Base-by-base conservation (phyloP, 2,888 invertebrate genomes). In the Colostygia pectinataria region DNA sequence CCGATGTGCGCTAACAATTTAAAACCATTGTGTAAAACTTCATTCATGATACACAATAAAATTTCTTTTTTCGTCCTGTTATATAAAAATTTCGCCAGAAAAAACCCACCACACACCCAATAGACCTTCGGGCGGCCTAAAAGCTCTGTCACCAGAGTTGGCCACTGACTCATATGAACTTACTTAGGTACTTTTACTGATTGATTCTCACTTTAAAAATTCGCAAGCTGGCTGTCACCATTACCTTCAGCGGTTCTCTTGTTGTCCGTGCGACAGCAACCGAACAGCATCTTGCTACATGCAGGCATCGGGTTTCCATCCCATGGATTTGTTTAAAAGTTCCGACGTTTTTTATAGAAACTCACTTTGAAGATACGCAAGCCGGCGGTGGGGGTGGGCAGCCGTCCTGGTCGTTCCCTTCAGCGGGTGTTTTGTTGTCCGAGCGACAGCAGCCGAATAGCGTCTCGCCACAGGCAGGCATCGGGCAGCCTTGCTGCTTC, bases 401-500 rank as follows among this genome's bases (percentile, higher is more conserved):
- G 8, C 97, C 98, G 73, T 96, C 95, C 57, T 93, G 91, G 59
- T 96, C 93, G 63, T 96, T 95, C 36, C 98, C 97, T 72, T 94
- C 92, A 0, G 98, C 95, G 5, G 93, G 86, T 0, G 95, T 95
- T 59, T 91, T 91, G 33, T 94, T 94, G 77, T 97, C 97, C 6
- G 93, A 92, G 10, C 55, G 47, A 69, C 98, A 98, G 74, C 98
- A 98, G 1, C 98, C 98, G 68, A 95, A 98, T 4, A 97, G 86
- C 0, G 95, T 95, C 66, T 94, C 94, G 0, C 91, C 91, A 71
- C 97, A 97, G 6, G 92, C 91, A 0, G 92, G 88, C 27, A 91
- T 80, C 0, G 96, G 96, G 72, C 98, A 99, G 1, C 95, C 98
- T 66, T 93, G 87, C 51, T 91, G 77, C 8, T 94, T 89, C 0